Evolutionary conservation across 2,888 invertebrate species (phyloP).

Genomic region (Nycteola revayana): DNA sequence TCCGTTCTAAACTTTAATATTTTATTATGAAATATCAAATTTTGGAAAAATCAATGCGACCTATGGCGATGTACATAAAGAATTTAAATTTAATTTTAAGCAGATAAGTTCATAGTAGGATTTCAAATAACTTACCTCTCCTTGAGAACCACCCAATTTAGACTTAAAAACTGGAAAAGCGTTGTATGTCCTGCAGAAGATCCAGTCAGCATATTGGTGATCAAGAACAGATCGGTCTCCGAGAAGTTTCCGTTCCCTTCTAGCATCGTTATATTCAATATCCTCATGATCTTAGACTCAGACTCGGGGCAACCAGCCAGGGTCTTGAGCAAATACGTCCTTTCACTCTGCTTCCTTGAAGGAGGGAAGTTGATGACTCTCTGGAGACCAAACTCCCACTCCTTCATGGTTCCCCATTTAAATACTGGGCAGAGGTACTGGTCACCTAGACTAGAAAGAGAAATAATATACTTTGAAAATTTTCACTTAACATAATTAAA

Average conservation of each 20-base stretch:
- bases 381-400: slow-evolving; percentile 92
- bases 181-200: slow-evolving; percentile 87
- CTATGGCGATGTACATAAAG: too few relatives aligned
- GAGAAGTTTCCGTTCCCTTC: slow-evolving; percentile 88
- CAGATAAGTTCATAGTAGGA: too few relatives aligned
- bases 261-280: slow-evolving; percentile 85
- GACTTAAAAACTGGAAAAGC: slow-evolving; percentile 86
- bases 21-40: too few relatives aligned
- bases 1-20: too few relatives aligned
- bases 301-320: slow-evolving; percentile 91
- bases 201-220: slow-evolving; percentile 88
- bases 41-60: too few relatives aligned
- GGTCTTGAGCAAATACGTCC: slow-evolving; percentile 89
- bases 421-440: slow-evolving; percentile 91
- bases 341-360: slow-evolving; percentile 86
- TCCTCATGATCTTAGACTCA: slow-evolving; percentile 83
- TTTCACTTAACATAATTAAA: too few relatives aligned
- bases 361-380: slow-evolving; percentile 88
- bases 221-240: slow-evolving; percentile 88
- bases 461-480: too few relatives aligned
- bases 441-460: slow-evolving; percentile 84
- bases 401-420: slow-evolving; percentile 89
- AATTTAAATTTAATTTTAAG: too few relatives aligned
- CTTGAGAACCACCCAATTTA: slow-evolving; percentile 87
- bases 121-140: slow-evolving; percentile 84